Conservation (phyloP, 2,888 invertebrate genomes). For the Ochlodes sylvanus region DNA sequence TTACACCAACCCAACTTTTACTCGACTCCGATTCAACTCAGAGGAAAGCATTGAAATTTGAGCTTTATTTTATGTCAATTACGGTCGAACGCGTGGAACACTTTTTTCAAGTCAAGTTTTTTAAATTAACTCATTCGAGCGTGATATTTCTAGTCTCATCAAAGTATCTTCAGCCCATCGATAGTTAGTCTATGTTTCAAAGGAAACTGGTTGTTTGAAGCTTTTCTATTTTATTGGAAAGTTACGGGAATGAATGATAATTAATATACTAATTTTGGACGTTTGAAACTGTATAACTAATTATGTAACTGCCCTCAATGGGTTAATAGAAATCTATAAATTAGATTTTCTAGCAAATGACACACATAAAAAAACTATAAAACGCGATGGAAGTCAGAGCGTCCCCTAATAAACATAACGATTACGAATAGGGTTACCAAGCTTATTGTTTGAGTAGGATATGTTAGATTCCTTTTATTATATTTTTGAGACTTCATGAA, state of each 20-base stretch:
- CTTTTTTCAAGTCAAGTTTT: no score
- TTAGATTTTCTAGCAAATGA: conserved; percentile 2
- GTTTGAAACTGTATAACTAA: not conserved
- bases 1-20: no score
- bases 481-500: no score
- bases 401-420: conserved; percentile 25
- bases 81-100: no score
- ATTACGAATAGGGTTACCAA: conserved; percentile 9
- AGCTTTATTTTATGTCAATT: no score
- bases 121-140: no score
- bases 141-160: no score
- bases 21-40: no score
- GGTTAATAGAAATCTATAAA: not conserved
- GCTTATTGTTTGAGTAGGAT: not conserved
- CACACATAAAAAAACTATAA: conserved; percentile 17
- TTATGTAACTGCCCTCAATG: not conserved
- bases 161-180: no score
- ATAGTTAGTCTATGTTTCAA: not conserved
- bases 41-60: no score
- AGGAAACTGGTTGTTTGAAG: not conserved
- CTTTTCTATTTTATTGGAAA: not conserved
- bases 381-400: conserved; percentile 14
- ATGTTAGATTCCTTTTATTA: not conserved
- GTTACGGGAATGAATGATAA: not conserved
- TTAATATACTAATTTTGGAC: not conserved